Percentiles rank a stretch among this genome's conserved stretches.
phyloP scores from a whole-genome alignment of 2,888 invertebrate genomes.

The Cotesia congregata region DNA sequence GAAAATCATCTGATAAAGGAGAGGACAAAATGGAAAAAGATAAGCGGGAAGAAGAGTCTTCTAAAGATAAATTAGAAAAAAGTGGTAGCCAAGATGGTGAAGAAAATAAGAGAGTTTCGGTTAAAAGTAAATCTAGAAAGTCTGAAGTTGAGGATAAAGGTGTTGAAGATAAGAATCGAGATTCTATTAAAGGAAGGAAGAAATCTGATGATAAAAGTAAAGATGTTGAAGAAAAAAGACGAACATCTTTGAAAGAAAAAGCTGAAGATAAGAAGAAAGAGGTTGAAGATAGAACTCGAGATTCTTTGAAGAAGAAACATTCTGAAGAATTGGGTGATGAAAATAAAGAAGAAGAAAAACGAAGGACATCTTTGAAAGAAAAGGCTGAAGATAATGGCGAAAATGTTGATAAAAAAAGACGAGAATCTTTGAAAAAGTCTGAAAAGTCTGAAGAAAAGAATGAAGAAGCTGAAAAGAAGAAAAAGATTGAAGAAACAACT shows the following conservation, averaged over 20 bases:
- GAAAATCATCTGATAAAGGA: slow-evolving; percentile 50
- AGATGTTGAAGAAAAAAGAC: slow-evolving; percentile 62
- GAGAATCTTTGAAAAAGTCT: slow-evolving; percentile 5
- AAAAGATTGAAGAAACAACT: slow-evolving; percentile 48
- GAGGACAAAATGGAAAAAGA: slow-evolving; percentile 59
- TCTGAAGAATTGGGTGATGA: slow-evolving; percentile 59
- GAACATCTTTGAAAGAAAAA: slow-evolving; percentile 55
- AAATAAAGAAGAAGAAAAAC: slow-evolving; percentile 32
- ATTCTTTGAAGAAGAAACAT: slow-evolving; percentile 38
- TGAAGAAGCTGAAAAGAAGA: slow-evolving; percentile 39
- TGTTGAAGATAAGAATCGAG: slow-evolving; percentile 54
- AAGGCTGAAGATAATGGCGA: slow-evolving; percentile 48
- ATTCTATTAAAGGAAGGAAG: slow-evolving; percentile 45
- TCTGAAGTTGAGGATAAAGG: slow-evolving; percentile 44
- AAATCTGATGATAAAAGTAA: slow-evolving; percentile 63
- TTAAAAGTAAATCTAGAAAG: background rate
- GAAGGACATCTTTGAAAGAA: slow-evolving; percentile 28
- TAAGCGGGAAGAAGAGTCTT: slow-evolving; percentile 57
- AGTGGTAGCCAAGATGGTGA: slow-evolving; percentile 44
- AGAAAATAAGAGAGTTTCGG: background rate
- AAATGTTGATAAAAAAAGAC: slow-evolving; percentile 43
- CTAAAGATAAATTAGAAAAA: slow-evolving; percentile 45
- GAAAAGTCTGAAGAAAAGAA: slow-evolving; percentile 42
- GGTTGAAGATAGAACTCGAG: slow-evolving; percentile 54
- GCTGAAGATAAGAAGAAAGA: slow-evolving; percentile 50